phyloP scores from a whole-genome alignment of 2,888 invertebrate genomes.

The Kryphioiulus occultus region DNA sequence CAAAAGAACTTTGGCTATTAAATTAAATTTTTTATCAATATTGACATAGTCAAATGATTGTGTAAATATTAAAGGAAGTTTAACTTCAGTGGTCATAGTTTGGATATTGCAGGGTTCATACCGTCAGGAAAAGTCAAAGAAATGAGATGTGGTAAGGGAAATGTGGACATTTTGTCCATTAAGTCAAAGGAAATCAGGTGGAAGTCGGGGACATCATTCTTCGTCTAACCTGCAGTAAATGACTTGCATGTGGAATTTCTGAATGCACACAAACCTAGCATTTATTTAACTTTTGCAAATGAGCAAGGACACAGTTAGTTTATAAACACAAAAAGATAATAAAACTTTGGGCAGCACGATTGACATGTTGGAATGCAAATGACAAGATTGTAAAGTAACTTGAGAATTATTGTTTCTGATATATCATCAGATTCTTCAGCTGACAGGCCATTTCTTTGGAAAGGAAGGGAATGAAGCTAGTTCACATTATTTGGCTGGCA shows the following conservation, averaged over 20 bases:
- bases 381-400: background rate
- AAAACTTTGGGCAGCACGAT: background rate
- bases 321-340: background rate
- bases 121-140: too few relatives aligned
- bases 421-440: background rate
- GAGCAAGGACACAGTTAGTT: background rate
- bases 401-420: background rate
- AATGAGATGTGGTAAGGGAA: too few relatives aligned
- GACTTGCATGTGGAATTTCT: background rate
- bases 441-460: background rate
- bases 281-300: background rate
- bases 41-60: too few relatives aligned
- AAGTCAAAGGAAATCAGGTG: too few relatives aligned
- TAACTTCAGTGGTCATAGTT: background rate
- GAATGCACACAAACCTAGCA: background rate
- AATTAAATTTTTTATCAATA: too few relatives aligned
- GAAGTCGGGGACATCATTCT: too few relatives aligned
- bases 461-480: background rate
- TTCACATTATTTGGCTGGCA: background rate
- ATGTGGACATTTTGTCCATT: too few relatives aligned
- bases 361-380: background rate
- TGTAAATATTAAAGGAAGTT: too few relatives aligned
- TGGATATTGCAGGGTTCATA: too few relatives aligned
- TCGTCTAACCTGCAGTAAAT: too few relatives aligned
- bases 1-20: background rate